Conservation (phyloP, 2,797 vertebrate genomes). For the Delichon dasypus region DNA sequence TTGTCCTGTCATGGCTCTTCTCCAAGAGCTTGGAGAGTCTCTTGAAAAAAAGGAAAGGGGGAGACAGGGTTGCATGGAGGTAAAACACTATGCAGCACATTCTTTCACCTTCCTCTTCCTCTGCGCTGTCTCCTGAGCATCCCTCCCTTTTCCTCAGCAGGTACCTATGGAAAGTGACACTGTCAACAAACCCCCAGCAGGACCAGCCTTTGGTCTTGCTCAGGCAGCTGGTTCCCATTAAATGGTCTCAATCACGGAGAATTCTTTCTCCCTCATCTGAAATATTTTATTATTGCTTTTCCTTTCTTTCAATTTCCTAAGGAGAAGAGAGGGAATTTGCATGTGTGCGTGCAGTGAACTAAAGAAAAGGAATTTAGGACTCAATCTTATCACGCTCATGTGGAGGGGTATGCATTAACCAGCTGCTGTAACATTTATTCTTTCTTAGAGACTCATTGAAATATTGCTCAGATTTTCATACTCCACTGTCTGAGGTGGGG, state of each 20-base stretch:
- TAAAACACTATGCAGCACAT: neutral
- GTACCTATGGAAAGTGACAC: conserved; percentile 51
- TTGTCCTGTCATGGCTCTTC: conserved; percentile 57
- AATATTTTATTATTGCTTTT: conserved; percentile 74
- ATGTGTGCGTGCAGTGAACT: neutral
- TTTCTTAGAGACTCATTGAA: neutral
- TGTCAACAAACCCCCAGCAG: conserved; percentile 54
- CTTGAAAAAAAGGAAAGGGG: conserved; percentile 52
- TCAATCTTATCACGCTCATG: neutral
- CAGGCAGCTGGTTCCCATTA: conserved; percentile 77
- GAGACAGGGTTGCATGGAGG: neutral
- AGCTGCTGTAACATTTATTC: conserved; percentile 1
- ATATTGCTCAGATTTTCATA: neutral
- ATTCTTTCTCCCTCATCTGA: conserved; percentile 72
- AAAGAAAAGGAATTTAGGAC: conserved; percentile 17
- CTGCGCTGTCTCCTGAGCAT: neutral
- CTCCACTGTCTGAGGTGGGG: neutral
- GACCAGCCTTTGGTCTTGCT: conserved; percentile 39
- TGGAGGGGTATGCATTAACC: neutral
- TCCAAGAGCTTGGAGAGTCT: conserved; percentile 60
- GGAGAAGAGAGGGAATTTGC: conserved; percentile 22
- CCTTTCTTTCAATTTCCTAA: conserved; percentile 56
- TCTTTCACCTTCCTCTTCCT: conserved; percentile 14
- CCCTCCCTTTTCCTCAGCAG: conserved; percentile 56
- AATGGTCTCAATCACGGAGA: conserved; percentile 60